A percentile compares a stretch with the other conserved stretches of the same genome.
Conservation (phyloP, 2,797 vertebrate genomes). For the Diceros bicornis region DNA sequence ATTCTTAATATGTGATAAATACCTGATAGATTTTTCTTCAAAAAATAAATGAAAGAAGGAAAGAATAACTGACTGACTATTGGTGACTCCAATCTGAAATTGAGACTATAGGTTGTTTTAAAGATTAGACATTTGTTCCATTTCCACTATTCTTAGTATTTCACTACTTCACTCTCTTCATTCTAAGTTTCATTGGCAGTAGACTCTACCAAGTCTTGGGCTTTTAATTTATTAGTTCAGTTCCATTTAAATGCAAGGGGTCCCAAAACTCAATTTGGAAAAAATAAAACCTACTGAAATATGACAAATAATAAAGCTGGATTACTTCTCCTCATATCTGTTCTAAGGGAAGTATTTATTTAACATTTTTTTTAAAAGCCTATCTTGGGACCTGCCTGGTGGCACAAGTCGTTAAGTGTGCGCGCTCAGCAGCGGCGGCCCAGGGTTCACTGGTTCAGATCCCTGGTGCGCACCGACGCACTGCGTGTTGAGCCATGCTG, state of each 20-base stretch:
- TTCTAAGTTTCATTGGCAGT: neutral
- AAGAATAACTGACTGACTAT: neutral
- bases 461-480: too few relatives aligned
- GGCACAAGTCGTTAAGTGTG: too few relatives aligned
- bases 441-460: too few relatives aligned
- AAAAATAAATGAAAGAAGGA: neutral
- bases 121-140: conserved; percentile 25
- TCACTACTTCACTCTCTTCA: neutral
- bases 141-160: neutral
- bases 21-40: neutral
- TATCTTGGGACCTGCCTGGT: neutral
- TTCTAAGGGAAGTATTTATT: neutral
- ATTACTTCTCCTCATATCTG: neutral
- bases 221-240: conserved; percentile 13
- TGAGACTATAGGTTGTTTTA: neutral
- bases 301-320: neutral
- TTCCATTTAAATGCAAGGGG: neutral
- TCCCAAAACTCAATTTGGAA: neutral
- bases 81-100: neutral
- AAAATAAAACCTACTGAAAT: neutral
- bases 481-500: too few relatives aligned
- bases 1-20: neutral
- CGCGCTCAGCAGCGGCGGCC: too few relatives aligned
- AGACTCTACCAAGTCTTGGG: neutral
- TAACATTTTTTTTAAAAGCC: neutral